Conservation (phyloP, 2,113 vertebrate species). For the Sula dactylatra region DNA sequence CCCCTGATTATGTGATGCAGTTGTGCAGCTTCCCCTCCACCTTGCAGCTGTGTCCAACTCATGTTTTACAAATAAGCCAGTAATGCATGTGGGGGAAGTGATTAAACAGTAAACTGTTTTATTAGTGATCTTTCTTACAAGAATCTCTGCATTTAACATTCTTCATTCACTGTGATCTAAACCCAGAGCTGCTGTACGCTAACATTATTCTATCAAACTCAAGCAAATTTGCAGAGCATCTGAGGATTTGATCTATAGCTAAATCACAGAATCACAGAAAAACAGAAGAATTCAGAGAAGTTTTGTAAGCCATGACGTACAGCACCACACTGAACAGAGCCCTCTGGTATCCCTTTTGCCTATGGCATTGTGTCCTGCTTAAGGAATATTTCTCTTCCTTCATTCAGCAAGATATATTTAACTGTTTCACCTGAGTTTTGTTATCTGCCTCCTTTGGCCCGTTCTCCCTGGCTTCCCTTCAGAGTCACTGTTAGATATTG, state of each 20-base stretch:
- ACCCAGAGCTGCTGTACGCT: neutral
- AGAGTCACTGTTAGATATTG: neutral
- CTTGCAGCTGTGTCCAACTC: neutral
- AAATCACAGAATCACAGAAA: neutral
- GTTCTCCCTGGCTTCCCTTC: neutral
- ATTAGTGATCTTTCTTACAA: neutral
- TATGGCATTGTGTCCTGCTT: neutral
- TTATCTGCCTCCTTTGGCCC: neutral
- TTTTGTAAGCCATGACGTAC: neutral
- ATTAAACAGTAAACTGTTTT: neutral
- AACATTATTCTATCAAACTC: neutral
- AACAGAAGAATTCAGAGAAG: neutral
- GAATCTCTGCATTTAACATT: neutral
- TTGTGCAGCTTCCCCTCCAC: neutral
- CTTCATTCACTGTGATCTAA: neutral
- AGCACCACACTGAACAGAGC: neutral
- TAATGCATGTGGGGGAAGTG: neutral
- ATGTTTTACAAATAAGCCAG: neutral
- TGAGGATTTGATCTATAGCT: neutral
- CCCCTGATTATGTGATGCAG: neutral
- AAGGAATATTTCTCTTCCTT: neutral
- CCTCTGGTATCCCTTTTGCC: neutral
- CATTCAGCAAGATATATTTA: neutral
- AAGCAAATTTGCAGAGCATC: neutral
- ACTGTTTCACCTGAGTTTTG: neutral